These are phyloP conservation scores for Camponotus fellah DNA, from an alignment of 2,888 invertebrate species.

Conservation along the genomic window DNA sequence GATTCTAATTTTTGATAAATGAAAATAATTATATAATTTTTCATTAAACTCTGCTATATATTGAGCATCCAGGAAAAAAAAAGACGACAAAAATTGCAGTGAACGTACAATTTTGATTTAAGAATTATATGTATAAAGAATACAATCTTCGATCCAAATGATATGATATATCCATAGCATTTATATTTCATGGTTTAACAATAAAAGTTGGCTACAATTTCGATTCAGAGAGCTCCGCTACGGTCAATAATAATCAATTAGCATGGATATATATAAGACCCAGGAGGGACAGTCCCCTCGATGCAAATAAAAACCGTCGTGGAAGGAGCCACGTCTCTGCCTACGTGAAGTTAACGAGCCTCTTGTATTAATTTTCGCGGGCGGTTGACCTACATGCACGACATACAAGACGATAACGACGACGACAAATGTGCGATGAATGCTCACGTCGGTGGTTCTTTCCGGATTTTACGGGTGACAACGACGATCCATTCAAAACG, in stretches of 20 bases:
- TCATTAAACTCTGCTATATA: neutral
- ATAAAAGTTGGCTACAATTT: constrained; percentile 65
- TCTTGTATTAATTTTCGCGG: constrained; percentile 66
- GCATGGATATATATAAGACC: constrained; percentile 73
- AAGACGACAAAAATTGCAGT: neutral
- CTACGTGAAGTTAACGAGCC: constrained; percentile 64
- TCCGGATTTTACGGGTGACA: constrained; percentile 55
- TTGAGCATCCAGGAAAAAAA: neutral
- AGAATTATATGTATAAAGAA: neutral
- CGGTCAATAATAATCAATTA: constrained; percentile 75
- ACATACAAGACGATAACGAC: constrained; percentile 18
- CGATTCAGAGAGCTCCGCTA: constrained; percentile 42
- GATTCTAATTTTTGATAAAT: neutral
- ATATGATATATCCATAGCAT: neutral
- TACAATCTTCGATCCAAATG: neutral
- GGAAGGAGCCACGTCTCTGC: constrained; percentile 39
- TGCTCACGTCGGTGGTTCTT: constrained; percentile 49
- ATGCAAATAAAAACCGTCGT: constrained; percentile 45
- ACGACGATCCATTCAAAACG: constrained; percentile 53
- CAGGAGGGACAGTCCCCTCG: constrained; percentile 56
- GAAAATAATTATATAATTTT: neutral
- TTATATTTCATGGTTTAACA: constrained; percentile 36
- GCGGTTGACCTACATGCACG: constrained; percentile 64
- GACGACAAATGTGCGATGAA: constrained; percentile 55
- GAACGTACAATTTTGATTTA: neutral